Evolutionary conservation across 2,797 vertebrate genomes (phyloP).

Genomic region (Aselliscus stoliczkanus): DNA sequence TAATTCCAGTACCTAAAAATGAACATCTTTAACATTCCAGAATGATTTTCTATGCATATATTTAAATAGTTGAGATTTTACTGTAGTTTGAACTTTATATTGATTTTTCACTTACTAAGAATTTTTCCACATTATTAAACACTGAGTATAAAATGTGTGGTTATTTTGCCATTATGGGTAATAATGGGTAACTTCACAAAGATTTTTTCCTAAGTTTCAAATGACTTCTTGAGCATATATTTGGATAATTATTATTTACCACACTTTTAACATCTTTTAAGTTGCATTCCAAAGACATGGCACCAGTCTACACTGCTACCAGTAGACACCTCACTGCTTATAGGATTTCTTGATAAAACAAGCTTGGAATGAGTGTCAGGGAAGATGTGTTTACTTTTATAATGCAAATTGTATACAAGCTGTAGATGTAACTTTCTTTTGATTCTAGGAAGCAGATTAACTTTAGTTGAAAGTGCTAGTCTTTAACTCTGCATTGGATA

Average conservation of each 20-base stretch:
- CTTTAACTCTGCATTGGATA: background rate
- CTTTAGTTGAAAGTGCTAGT: background rate
- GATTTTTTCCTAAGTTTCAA: background rate
- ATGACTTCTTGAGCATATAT: background rate
- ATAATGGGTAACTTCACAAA: background rate
- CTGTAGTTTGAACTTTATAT: background rate
- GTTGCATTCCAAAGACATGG: background rate
- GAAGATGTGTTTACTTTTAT: background rate
- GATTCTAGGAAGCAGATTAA: background rate
- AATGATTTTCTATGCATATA: background rate
- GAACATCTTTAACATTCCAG: background rate
- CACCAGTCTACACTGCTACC: background rate
- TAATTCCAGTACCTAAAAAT: background rate
- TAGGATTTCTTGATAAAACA: background rate
- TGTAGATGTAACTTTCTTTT: background rate
- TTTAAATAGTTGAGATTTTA: background rate
- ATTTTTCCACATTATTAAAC: background rate
- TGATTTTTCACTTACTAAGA: background rate
- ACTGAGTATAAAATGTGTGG: background rate
- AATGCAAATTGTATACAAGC: background rate
- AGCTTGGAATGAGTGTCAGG: background rate
- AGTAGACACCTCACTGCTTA: background rate
- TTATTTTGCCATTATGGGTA: background rate
- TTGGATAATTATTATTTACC: background rate
- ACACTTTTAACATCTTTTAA: background rate